Conservation (phyloP, 2,797 vertebrate genomes). For the Xenops minutus region DNA sequence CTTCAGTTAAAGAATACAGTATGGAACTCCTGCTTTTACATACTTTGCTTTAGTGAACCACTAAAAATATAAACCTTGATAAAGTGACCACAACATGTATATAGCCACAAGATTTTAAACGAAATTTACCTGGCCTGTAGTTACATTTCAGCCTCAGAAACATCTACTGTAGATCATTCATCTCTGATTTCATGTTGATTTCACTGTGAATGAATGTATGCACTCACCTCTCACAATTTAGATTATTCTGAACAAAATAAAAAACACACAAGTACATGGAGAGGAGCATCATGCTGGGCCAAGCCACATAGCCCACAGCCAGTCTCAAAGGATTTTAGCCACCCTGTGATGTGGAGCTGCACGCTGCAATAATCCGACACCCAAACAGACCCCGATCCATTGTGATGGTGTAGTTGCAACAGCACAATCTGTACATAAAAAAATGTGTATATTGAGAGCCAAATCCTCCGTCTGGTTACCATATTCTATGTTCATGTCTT, state of each 20-base stretch:
- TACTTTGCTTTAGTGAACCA: not conserved
- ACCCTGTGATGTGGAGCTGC: fast-evolving
- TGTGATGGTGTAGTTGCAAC: not conserved
- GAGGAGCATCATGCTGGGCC: not conserved
- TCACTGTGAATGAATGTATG: not conserved
- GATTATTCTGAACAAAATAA: not conserved
- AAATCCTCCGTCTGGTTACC: constrained; percentile 20
- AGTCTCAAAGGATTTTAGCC: not conserved
- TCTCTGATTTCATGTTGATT: not conserved
- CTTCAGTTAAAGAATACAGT: not conserved
- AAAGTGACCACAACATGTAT: not conserved
- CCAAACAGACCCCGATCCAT: not conserved
- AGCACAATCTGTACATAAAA: not conserved
- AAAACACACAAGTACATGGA: not conserved
- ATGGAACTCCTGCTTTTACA: not conserved
- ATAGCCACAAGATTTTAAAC: not conserved
- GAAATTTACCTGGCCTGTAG: not conserved
- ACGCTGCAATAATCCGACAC: not conserved
- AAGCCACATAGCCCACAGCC: not conserved
- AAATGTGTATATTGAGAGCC: not conserved
- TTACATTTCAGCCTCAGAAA: not conserved
- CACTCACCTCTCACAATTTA: not conserved
- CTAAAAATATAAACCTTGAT: not conserved
- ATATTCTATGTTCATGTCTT: not conserved
- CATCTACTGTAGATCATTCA: not conserved